Base-by-base conservation (phyloP, 2,888 invertebrate species). In the Amiota minor region DNA sequence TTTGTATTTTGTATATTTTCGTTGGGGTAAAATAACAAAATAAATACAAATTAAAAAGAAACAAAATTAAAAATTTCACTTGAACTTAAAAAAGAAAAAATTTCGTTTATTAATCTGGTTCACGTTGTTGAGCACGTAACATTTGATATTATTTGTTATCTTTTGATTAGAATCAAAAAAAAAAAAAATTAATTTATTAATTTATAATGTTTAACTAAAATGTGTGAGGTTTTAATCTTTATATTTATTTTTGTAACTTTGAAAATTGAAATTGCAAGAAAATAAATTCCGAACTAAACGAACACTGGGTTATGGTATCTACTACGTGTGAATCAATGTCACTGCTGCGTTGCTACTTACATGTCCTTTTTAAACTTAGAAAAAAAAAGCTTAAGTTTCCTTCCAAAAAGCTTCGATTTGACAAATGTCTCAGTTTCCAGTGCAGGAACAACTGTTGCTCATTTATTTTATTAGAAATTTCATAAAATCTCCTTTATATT, bases 41-140 rank as follows among this genome's bases (percentile, higher is more conserved):
- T 55, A 49, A 55, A 35, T 70, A 12, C 0, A 59, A 59, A 9
- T n/a, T 12, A 50, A 18, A 59, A 59, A 59, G 4, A 59, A 59
- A 59, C 23, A 59, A 59, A 59, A 35, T 72, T 59, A 11, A 14
- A 55, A n/a, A 67, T 69, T 56, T 59, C 50, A 65, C 12, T 68
- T 49, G 20, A 16, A 23, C 50, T 20, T 9, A 53, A 53, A 65
- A 53, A 18, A n/a, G n/a, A 11, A 18, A 16, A 56, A 14, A 16
- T 18, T 59, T 18, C 12, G 1, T 9, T 64, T 72, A 76, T 81
- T 81, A 86, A 79, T 85, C 86, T 76, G 86, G 86, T 82, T 85
- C 83, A 73, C 83, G 80, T 77, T 80, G 76, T 80, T 82, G 83
- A 83, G 79, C 80, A 72, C 80, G 81, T 81, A 83, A 81, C 86